Evolutionary conservation across 2,113 vertebrate species (phyloP), one percentile per base, ranked within the genome.

Genomic region (Probosciger aterrimus): DNA sequence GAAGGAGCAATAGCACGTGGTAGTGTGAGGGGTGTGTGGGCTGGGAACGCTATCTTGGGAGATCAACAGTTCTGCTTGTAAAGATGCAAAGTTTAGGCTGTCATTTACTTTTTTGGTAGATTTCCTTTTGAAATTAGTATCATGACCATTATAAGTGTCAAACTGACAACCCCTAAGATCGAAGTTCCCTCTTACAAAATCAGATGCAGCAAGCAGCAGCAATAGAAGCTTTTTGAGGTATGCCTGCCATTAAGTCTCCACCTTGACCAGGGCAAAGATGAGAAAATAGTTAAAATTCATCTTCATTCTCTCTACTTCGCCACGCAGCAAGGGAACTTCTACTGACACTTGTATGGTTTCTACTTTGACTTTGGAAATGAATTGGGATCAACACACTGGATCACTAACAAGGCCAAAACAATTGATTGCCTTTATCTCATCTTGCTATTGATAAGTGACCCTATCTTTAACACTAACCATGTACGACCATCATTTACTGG

Each of bases 101-200:
- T 82, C 77, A 37, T 95, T 93, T 94, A 6, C 78, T 92, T 96
- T 95, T 77, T 76, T 47, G 15, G 33, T 84, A 82, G 39, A 41
- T 93, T 94, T 95, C 69, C 39, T 92, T 93, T 94, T 86, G 65
- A 95, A 92, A 96, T 59, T 15, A 90, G 35, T 93, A 64, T 81
- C 80, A 49, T 82, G 57, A 57, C 88, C 59, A 69, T 96, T 92
- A 89, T 47, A 82, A 25, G 62, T 95, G 88, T 28, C 88, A 92
- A 96, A 63, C 25, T 94, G 91, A 91, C 92, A 96, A 77, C 65
- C 39, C 49, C 91, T 79, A 70, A 82, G 74, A 60, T 4, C 88
- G 76, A 96, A 92, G 41, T 30, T 93, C 49, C 60, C 69, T 92
- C 53, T 90, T 76, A 76, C 5, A 76, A 91, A 92, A 89, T 69